A percentile compares a stretch with the other conserved stretches of the same genome.
Conservation (phyloP, 35 echinoderm and acorn worm genomes). For the Patiria miniata region DNA sequence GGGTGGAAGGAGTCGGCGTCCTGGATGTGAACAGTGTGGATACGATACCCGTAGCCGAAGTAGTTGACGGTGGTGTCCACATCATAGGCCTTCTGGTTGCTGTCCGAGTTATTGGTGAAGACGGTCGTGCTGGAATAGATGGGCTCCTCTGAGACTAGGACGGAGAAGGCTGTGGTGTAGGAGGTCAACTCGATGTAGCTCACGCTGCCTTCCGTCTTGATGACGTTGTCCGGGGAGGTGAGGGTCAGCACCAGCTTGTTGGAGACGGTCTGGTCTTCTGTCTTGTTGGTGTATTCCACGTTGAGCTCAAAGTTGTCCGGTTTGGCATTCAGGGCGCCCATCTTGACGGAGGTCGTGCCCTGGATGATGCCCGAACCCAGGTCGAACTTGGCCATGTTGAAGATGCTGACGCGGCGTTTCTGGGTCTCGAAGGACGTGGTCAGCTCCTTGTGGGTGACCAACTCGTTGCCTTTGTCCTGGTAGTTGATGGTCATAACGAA, state of each 20-base stretch:
- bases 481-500: background rate
- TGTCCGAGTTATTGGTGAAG: background rate
- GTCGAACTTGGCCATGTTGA: conserved; percentile 5
- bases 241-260: background rate
- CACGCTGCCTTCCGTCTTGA: background rate
- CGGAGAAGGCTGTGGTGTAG: background rate
- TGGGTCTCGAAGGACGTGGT: background rate
- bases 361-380: background rate
- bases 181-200: background rate
- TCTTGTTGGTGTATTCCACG: conserved; percentile 31
- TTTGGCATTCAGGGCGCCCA: background rate
- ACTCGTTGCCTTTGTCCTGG: background rate
- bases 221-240: background rate
- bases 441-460: background rate
- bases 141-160: background rate
- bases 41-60: background rate
- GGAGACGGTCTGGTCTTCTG: background rate
- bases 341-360: background rate
- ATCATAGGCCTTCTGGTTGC: background rate
- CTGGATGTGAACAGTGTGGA: background rate
- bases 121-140: background rate
- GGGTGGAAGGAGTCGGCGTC: background rate
- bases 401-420: background rate
- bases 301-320: background rate
- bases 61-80: background rate